Evolutionary conservation across 1,140 invertebrate genomes (phyloP), one percentile per base, ranked within the genome.

Genomic region (Drosophila novamexicana): DNA sequence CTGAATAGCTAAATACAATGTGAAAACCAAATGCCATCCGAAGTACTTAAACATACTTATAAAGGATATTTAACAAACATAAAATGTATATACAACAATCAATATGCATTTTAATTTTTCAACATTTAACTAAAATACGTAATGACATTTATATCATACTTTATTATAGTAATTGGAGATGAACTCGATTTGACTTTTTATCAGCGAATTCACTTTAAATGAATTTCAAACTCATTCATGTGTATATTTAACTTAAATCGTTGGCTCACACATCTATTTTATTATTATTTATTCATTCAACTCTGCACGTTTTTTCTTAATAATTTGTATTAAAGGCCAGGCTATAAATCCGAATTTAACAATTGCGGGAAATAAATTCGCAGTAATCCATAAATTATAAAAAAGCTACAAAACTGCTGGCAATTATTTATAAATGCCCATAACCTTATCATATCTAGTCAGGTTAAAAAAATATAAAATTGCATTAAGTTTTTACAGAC

Each of bases 51-150:
- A 29, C 22, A 29, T 29, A 29, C 22, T 29, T 12, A 5, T 6
- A 49, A n/a, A 49, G 18, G 40, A 36, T 49, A 39, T 66, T 22
- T 18, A 57, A 40, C 36, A 52, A 62, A 36, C 42, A 34, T 6
- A 22, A 45, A 52, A 47, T 56, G 44, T 56, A 56, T 37, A 56
- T 47, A 66, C 49, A 64, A 53, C 49, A 64, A 63, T 63, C 7
- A 34, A 44, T 18, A 34, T 22, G 14, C 29, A 12, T 22, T n/a
- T 62, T 37, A n/a, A 10, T 18, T 10, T 58, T 16, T 32, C 7
- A 40, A 22, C 34, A 56, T 16, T 39, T 39, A 36, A 3, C 50
- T 52, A 52, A 49, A 32, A 22, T 50, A 49, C 45, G 18, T 49
- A 12, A 22, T 9, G 10, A 12, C 37, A 39, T 14, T 42, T 14